phyloP scores from a whole-genome alignment of 2,888 invertebrate genomes.

The Tetramorium bicarinatum region DNA sequence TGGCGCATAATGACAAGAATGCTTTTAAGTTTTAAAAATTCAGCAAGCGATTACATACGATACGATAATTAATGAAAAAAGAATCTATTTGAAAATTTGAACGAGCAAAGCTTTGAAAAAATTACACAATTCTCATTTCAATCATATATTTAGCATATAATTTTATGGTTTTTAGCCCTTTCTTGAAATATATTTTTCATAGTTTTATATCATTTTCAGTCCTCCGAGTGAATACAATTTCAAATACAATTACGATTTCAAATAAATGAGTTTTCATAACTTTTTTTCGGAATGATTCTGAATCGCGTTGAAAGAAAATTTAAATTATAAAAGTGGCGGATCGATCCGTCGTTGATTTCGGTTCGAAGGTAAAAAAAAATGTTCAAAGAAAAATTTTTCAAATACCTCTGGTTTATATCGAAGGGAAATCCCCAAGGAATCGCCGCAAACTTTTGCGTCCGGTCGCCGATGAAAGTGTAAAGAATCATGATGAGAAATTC shows the following conservation, averaged over 20 bases:
- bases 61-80: not conserved
- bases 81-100: not conserved
- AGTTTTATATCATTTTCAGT: not conserved
- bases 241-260: not conserved
- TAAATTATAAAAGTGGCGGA: not conserved
- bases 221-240: not conserved
- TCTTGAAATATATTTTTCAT: not conserved
- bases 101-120: not conserved
- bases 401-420: slow-evolving; percentile 53
- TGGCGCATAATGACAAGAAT: slow-evolving; percentile 10
- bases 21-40: not conserved
- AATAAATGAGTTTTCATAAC: not conserved
- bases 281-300: not conserved
- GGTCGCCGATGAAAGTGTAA: slow-evolving; percentile 70
- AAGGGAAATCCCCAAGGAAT: slow-evolving; percentile 23
- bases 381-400: slow-evolving; percentile 32
- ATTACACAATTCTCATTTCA: not conserved
- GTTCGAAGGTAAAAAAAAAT: not conserved
- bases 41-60: not conserved
- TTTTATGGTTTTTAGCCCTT: not conserved
- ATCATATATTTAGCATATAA: not conserved
- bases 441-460: slow-evolving; percentile 75
- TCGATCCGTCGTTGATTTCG: not conserved
- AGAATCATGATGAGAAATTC: slow-evolving; percentile 65
- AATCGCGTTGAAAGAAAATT: not conserved